Conservation (phyloP, 1,140 invertebrate species). For the Ooceraea biroi region DNA sequence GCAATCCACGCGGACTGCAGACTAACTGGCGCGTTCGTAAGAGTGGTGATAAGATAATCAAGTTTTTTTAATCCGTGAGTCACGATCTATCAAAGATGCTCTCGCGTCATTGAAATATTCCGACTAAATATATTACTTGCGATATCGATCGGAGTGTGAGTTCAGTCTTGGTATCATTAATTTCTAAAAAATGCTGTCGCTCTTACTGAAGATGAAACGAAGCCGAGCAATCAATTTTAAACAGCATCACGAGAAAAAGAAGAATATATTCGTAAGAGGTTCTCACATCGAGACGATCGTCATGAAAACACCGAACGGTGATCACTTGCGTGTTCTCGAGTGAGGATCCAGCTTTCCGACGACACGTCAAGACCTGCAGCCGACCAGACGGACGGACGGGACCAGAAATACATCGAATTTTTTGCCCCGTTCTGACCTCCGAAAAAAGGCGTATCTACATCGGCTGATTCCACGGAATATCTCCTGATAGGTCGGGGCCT, state of each 20-base stretch:
- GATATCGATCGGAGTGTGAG: neutral
- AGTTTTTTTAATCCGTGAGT: neutral
- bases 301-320: neutral
- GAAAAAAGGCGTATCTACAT: slow-evolving; percentile 59
- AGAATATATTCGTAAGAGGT: slow-evolving; percentile 1
- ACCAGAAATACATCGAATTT: slow-evolving; percentile 55
- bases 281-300: slow-evolving; percentile 15
- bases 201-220: slow-evolving; percentile 3
- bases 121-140: no score
- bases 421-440: slow-evolving; percentile 54
- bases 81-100: neutral
- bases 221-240: no score
- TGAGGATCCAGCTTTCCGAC: neutral
- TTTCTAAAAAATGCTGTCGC: slow-evolving; percentile 9
- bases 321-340: neutral
- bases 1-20: neutral
- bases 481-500: slow-evolving; percentile 70
- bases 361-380: no score
- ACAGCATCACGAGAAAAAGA: neutral
- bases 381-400: slow-evolving; percentile 15
- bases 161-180: neutral
- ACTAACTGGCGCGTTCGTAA: neutral
- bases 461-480: slow-evolving; percentile 74
- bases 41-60: neutral
- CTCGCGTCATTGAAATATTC: neutral